Evolutionary conservation across 2,113 vertebrate genomes (phyloP).

Genomic region (Eurystomus gularis): DNA sequence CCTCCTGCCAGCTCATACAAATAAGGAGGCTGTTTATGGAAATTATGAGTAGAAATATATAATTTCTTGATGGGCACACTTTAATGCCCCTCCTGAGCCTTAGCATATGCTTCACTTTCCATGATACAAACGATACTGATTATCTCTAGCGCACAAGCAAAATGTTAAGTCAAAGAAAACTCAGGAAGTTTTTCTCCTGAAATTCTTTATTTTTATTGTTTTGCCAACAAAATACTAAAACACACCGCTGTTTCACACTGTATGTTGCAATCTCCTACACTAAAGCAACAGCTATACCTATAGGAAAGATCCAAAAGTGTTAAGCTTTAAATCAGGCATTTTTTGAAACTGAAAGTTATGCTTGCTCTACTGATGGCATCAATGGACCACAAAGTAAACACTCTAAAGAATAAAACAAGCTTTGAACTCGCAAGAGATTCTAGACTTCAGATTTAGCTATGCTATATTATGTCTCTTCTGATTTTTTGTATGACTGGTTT

Average conservation of each 20-base stretch:
- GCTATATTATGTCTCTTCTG: background rate
- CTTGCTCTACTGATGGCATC: background rate
- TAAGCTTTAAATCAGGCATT: background rate
- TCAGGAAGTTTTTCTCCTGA: background rate
- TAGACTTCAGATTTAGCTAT: background rate
- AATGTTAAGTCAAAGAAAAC: background rate
- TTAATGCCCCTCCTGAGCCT: background rate
- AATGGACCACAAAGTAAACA: background rate
- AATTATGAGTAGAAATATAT: background rate
- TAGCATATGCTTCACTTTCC: background rate
- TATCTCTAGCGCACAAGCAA: background rate
- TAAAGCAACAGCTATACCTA: background rate
- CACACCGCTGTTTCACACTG: background rate
- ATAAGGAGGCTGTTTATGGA: background rate
- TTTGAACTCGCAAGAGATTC: background rate
- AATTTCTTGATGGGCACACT: background rate
- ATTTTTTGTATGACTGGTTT: background rate
- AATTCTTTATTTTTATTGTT: background rate
- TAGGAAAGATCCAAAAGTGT: background rate
- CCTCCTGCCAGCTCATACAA: background rate
- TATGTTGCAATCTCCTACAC: background rate
- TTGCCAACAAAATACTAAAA: background rate
- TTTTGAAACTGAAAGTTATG: background rate
- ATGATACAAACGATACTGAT: background rate
- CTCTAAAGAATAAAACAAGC: background rate